These are phyloP conservation scores for Menidia beryllina DNA, from an alignment of 2,113 vertebrate genomes.

Conservation along the genomic window DNA sequence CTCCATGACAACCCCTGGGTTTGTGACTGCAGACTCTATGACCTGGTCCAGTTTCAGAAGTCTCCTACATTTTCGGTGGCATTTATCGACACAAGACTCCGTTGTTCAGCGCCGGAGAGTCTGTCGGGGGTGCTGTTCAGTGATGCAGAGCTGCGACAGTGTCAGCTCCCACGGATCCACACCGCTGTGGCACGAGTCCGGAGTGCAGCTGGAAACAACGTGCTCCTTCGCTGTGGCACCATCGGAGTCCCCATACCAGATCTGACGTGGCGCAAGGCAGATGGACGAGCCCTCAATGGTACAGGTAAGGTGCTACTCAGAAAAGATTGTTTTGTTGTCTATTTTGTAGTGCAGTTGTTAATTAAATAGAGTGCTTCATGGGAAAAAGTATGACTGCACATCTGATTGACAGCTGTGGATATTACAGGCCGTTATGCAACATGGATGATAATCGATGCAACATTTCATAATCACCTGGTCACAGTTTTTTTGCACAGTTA, in stretches of 20 bases:
- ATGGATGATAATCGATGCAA: constrained; percentile 41
- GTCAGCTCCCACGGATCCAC: constrained; percentile 88
- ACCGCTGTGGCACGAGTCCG: constrained; percentile 87
- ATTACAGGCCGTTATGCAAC: constrained; percentile 49
- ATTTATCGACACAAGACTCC: constrained; percentile 90
- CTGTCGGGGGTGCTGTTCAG: constrained; percentile 90
- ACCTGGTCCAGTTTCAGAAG: constrained; percentile 91
- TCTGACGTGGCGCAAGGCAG: constrained; percentile 90
- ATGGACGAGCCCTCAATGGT: constrained; percentile 86
- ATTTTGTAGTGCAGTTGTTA: constrained; percentile 41
- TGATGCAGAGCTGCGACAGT: constrained; percentile 89
- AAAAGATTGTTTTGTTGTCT: constrained; percentile 55
- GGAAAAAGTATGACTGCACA: constrained; percentile 33
- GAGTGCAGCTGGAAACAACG: constrained; percentile 90
- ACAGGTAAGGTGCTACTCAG: constrained; percentile 83
- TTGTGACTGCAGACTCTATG: constrained; percentile 94
- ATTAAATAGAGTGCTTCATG: constrained; percentile 59
- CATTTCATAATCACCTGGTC: constrained; percentile 34
- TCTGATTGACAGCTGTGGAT: constrained; percentile 55
- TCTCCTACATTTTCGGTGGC: constrained; percentile 87
- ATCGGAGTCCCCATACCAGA: constrained; percentile 92
- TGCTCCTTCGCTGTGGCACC: constrained; percentile 91
- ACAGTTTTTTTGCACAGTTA: neutral
- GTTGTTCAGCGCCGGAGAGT: constrained; percentile 88
- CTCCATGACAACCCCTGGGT: constrained; percentile 98